Evolutionary conservation across 2,888 invertebrate species (phyloP).

Genomic region (Meandrusa payeni): DNA sequence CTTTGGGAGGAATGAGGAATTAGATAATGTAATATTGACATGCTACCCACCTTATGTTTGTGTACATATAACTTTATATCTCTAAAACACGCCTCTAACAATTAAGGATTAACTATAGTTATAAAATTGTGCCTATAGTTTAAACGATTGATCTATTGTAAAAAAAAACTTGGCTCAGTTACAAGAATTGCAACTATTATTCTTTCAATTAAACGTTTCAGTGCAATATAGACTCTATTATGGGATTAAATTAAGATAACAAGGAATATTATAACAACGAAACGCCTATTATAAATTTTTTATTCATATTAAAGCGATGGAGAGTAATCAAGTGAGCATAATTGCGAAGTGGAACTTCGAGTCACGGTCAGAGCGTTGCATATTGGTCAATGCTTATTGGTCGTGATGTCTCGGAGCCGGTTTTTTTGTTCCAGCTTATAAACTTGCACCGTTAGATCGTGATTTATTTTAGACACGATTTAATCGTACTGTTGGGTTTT

Average conservation of each 20-base stretch:
- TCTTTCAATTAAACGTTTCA: neutral
- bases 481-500: too few relatives aligned
- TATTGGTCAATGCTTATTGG: conserved; percentile 34
- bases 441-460: neutral
- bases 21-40: too few relatives aligned
- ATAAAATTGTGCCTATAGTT: too few relatives aligned
- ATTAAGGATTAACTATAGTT: too few relatives aligned
- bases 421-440: conserved; percentile 26
- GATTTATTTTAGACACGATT: conserved; percentile 6
- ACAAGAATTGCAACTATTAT: neutral
- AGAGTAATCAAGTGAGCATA: conserved; percentile 26
- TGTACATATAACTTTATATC: too few relatives aligned
- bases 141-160: too few relatives aligned
- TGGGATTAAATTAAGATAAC: neutral
- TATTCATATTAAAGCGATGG: neutral
- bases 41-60: too few relatives aligned
- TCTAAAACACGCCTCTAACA: too few relatives aligned
- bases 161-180: too few relatives aligned
- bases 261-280: neutral
- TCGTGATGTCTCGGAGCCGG: conserved; percentile 20
- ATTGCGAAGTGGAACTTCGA: conserved; percentile 34
- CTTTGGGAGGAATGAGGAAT: too few relatives aligned
- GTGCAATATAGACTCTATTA: neutral
- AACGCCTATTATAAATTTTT: conserved; percentile 3
- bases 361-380: conserved; percentile 31